Base-by-base conservation (phyloP, 2,113 vertebrate genomes). In the Calypte anna region DNA sequence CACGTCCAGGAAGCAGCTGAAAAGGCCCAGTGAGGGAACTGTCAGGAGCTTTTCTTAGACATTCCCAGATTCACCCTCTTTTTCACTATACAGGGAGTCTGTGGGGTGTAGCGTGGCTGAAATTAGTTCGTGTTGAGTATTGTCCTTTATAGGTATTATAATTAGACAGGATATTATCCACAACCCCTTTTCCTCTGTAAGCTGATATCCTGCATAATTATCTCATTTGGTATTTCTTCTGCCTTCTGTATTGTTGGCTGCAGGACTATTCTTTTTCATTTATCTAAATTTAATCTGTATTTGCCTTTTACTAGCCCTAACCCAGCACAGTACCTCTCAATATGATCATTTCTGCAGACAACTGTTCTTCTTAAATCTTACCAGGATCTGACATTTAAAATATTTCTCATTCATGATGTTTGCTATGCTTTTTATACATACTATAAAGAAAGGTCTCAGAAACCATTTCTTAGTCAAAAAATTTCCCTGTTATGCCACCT, bases 111-210 rank as follows among this genome's bases (percentile, higher is more conserved):
- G 0, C 1, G 62, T 43, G 31, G 33, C 64, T 90, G 70, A 87
- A 93, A 92, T 72, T 19, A 75, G 48, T 70, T 46, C 12, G 5
- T 22, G 62, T 82, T 48, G 53, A 78, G 62, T 40, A 17, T 22
- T 28, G 19, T 77, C 76, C 61, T 88, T 93, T 72, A 84, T n/a
- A 80, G 30, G 19, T 67, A 94, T 94, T 90, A 70, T 86, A 92
- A 94, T 94, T 88, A 95, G 89, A 94, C 86, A 95, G 94, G 96
- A 95, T 97, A 97, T 97, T 97, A 97, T 59, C 78, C 88, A 85
- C 55, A 91, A 96, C n/a, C 78, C 86, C 2, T 54, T 91, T 73
- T 85, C 62, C 74, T 87, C 85, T 91, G 77, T 62, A 91, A 84
- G 46, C 81, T 79, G 86, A 84, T 91, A 94, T 73, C 81, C 74